A percentile compares a stretch with the other conserved stretches of the same genome.
phyloP scores from a whole-genome alignment of 1,140 invertebrate genomes.

The Dendrolimus kikuchii region DNA sequence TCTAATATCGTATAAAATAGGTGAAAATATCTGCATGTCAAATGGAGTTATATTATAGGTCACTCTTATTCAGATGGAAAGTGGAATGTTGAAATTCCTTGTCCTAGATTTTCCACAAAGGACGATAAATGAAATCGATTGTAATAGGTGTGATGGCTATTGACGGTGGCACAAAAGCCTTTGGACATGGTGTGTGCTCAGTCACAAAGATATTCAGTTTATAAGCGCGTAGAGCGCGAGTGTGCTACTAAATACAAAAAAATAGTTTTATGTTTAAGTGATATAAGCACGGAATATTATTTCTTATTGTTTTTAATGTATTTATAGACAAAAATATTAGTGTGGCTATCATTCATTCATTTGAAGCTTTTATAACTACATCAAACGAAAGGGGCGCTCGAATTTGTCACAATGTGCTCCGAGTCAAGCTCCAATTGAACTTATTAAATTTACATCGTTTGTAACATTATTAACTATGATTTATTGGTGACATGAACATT shows the following conservation, averaged over 20 bases:
- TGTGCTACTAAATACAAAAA: too few species aligned
- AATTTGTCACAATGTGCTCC: constrained; percentile 47
- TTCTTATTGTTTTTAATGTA: too few species aligned
- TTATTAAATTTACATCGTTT: constrained; percentile 52
- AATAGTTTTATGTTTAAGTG: too few species aligned
- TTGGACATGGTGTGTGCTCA: constrained; percentile 20
- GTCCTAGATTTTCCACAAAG: neutral
- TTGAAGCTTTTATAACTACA: neutral
- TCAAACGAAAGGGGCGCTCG: constrained; percentile 32
- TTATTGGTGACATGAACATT: constrained; percentile 29
- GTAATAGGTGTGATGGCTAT: constrained; percentile 25
- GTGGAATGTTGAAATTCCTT: too few species aligned
- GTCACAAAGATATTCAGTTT: constrained; percentile 22
- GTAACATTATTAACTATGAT: constrained; percentile 30
- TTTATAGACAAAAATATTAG: too few species aligned
- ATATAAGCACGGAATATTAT: too few species aligned
- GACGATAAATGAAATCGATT: constrained; percentile 23
- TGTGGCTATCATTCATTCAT: too few species aligned
- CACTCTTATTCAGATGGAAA: too few species aligned
- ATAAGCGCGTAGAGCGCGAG: neutral
- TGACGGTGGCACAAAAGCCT: constrained; percentile 20
- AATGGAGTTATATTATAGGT: too few species aligned
- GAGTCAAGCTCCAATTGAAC: constrained; percentile 61
- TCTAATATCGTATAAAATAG: too few species aligned
- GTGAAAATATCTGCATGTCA: too few species aligned